phyloP scores from a whole-genome alignment of 2,888 invertebrate species.

The Xestia rhomboidea region DNA sequence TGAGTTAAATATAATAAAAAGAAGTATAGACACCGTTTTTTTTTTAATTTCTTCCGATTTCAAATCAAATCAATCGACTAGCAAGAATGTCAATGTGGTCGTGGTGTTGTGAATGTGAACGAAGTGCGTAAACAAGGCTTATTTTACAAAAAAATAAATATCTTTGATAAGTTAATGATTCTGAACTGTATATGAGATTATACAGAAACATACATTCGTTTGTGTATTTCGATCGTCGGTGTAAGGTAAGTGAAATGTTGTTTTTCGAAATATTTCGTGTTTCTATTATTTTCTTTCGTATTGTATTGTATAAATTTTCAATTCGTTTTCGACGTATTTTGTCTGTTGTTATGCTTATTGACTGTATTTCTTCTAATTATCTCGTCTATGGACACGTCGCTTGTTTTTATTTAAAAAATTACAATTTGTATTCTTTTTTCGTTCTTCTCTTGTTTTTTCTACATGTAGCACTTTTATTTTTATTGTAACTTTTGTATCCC shows the following conservation, averaged over 20 bases:
- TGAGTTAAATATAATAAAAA: not conserved
- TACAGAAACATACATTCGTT: conserved; percentile 11
- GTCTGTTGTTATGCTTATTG: conserved; percentile 17
- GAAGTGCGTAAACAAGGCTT: conserved; percentile 71
- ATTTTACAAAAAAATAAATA: conserved; percentile 47
- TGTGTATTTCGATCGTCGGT: conserved; percentile 29
- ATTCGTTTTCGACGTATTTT: not conserved
- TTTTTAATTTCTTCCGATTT: conserved; percentile 48
- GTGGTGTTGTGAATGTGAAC: conserved; percentile 55
- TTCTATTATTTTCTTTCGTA: conserved; percentile 8
- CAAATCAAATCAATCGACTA: conserved; percentile 73
- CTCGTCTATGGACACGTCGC: conserved; percentile 24
- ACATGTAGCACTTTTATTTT: not conserved
- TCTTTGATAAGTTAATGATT: conserved; percentile 27
- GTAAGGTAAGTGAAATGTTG: conserved; percentile 59
- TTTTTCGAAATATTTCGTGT: conserved; percentile 44
- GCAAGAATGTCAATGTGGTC: too few species aligned
- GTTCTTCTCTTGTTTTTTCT: not conserved
- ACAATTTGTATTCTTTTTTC: not conserved
- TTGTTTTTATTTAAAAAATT: conserved; percentile 26
- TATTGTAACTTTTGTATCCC: not conserved
- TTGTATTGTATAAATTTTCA: conserved; percentile 7
- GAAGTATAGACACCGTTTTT: conserved; percentile 58
- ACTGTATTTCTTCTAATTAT: not conserved
- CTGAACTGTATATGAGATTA: not conserved